phyloP scores from a whole-genome alignment of 1,140 invertebrate species.

The Nasonia vitripennis region DNA sequence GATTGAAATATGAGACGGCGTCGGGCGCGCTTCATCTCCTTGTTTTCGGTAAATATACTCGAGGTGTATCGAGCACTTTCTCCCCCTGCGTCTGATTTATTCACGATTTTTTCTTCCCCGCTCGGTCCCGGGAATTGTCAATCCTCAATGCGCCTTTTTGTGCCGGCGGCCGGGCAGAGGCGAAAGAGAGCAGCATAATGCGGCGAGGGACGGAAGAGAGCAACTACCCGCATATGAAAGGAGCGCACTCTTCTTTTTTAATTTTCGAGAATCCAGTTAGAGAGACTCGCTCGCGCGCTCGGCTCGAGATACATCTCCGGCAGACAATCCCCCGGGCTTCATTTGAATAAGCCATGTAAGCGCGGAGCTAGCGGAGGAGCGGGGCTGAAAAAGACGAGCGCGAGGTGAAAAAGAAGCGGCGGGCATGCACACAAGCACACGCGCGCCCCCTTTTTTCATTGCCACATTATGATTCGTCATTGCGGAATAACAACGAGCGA shows the following conservation, averaged over 20 bases:
- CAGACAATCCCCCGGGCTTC: conserved; percentile 66
- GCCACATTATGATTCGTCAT: conserved; percentile 74
- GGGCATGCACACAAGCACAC: conserved; percentile 37
- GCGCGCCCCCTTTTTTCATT: conserved; percentile 46
- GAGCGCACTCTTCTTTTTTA: conserved; percentile 65
- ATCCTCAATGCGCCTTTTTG: too few relatives aligned
- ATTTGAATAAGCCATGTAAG: conserved; percentile 74
- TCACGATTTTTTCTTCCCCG: too few relatives aligned
- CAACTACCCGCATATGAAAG: not conserved
- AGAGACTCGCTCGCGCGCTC: conserved; percentile 25
- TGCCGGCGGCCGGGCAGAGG: too few relatives aligned
- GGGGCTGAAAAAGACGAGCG: conserved; percentile 50
- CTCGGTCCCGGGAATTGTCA: too few relatives aligned
- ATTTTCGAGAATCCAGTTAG: conserved; percentile 73
- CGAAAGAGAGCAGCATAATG: too few relatives aligned
- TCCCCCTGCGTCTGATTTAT: too few relatives aligned
- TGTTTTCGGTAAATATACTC: conserved; percentile 22
- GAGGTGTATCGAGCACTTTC: too few relatives aligned
- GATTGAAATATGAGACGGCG: conserved; percentile 33
- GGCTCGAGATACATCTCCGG: conserved; percentile 63
- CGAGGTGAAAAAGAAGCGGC: conserved; percentile 25
- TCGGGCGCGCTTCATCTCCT: not conserved
- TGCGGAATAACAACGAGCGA: conserved; percentile 72
- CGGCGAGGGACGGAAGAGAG: not conserved
- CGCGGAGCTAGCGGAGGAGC: conserved; percentile 57